Evolutionary conservation across 2,113 vertebrate genomes (phyloP), one percentile per base, ranked within the genome.

Genomic region (Varanus komodoensis): DNA sequence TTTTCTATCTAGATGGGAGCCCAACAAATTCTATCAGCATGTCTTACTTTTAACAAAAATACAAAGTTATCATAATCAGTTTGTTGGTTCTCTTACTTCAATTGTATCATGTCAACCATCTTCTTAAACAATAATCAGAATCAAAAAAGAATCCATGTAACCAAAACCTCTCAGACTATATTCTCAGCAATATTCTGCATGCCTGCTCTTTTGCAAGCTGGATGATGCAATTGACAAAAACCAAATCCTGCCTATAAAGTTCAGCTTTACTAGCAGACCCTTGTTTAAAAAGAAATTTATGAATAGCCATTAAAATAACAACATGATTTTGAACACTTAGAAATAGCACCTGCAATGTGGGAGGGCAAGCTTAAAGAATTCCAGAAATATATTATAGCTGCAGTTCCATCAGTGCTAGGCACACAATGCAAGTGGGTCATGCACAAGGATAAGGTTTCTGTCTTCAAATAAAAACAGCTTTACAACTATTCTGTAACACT

Each of bases 201-300:
- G 23, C 50, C 21, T 52, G 89, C 0, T 78, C 38, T 44, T 44
- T 9, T 44, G 61, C 38, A 73, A 82, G 90, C 23, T 50, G 61
- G 82, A 38, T 29, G 71, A 69, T 14, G 32, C 93, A 92, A 93
- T 81, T 75, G 89, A 23, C 64, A 91, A 89, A 82, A 44, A 93
- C 92, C 79, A 90, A 93, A 86, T 2, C 19, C 77, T 82, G 78
- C 84, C 34, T 82, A 77, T 4, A 93, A 82, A 77, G 75, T 77
- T 44, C 9, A 44, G 38, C 29, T 75, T 75, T 75, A 75, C n/a
- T n/a, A 75, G 25, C 67, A 68, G 9, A 75, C 32, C n/a, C 73
- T 34, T 15, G 73, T 4, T 75, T 75, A 75, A 75, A 81, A 54
- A 54, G 29, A 44, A 54, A 1, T 9, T 29, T 3, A 3, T 32